Percentiles rank a stretch among this genome's conserved stretches.
These are phyloP conservation scores for Jacana jacana DNA, from an alignment of 2,113 vertebrate genomes.

Conservation along the genomic window DNA sequence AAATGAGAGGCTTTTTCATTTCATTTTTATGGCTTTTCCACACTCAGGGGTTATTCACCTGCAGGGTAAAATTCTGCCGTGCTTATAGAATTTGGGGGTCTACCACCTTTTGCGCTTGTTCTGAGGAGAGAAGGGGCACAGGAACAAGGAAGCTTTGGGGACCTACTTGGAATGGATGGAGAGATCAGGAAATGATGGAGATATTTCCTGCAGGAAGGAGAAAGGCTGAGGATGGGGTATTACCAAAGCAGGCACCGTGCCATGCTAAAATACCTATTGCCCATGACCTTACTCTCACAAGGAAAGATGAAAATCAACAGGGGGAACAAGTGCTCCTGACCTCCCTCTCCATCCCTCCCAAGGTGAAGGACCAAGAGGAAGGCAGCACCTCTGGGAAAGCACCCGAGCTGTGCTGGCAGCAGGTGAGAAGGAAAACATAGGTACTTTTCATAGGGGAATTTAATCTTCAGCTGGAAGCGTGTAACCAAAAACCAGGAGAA, in stretches of 20 bases:
- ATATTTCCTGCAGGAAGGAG: not conserved
- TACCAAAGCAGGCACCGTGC: not conserved
- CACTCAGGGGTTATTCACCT: conserved; percentile 27
- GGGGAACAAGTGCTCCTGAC: not conserved
- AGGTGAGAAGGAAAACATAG: not conserved
- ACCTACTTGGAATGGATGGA: not conserved
- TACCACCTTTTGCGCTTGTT: not conserved
- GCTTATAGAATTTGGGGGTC: not conserved
- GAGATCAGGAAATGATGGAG: not conserved
- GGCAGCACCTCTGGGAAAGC: not conserved
- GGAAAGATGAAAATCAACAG: not conserved
- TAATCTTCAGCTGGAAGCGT: not conserved
- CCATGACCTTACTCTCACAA: fast-evolving
- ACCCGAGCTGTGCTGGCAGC: not conserved
- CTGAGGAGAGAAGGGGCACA: not conserved
- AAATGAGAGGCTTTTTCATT: conserved; percentile 58
- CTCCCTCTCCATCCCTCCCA: not conserved
- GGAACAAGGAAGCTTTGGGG: not conserved
- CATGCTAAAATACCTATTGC: not conserved
- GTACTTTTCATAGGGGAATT: not conserved
- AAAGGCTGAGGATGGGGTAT: not conserved
- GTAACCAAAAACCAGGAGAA: not conserved
- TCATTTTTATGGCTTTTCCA: conserved; percentile 65
- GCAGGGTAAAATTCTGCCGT: conserved; percentile 19
- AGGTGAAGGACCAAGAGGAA: not conserved